Conservation (phyloP, 2,797 vertebrate species). For the Neoniphon sammara region DNA sequence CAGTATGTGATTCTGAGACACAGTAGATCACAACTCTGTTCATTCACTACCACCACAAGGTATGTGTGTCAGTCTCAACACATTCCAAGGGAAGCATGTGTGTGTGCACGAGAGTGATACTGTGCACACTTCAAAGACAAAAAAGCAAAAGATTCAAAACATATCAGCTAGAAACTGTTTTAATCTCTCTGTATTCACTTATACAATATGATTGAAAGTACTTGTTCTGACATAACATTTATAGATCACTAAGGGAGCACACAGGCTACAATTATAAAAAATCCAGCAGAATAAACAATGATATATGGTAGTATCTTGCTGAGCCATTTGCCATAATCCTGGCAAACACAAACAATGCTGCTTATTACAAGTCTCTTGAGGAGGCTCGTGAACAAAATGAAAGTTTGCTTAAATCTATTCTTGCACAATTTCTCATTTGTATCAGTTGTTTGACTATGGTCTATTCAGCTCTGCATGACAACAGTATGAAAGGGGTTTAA, state of each 20-base stretch:
- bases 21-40: slow-evolving; percentile 44
- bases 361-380: slow-evolving; percentile 12
- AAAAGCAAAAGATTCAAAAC: slow-evolving; percentile 27
- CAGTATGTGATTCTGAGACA: slow-evolving; percentile 34
- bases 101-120: slow-evolving; percentile 40
- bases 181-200: slow-evolving; percentile 27
- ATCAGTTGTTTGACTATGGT: slow-evolving; percentile 28
- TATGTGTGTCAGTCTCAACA: slow-evolving; percentile 65
- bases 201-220: slow-evolving; percentile 18
- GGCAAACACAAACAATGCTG: slow-evolving; percentile 32
- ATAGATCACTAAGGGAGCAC: slow-evolving; percentile 54
- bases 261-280: slow-evolving; percentile 32
- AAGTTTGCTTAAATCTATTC: slow-evolving; percentile 15
- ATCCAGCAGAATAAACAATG: slow-evolving; percentile 30
- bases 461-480: slow-evolving; percentile 43
- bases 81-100: slow-evolving; percentile 64
- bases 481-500: slow-evolving; percentile 11
- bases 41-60: slow-evolving; percentile 58
- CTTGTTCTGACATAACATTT: slow-evolving; percentile 8
- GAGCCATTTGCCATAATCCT: slow-evolving; percentile 41
- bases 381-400: slow-evolving; percentile 20
- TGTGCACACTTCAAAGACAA: slow-evolving; percentile 35
- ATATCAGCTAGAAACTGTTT: slow-evolving; percentile 43
- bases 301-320: slow-evolving; percentile 21
- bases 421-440: slow-evolving; percentile 27